Base-by-base conservation (phyloP, 1,140 invertebrate species). In the Drosophila miranda region DNA sequence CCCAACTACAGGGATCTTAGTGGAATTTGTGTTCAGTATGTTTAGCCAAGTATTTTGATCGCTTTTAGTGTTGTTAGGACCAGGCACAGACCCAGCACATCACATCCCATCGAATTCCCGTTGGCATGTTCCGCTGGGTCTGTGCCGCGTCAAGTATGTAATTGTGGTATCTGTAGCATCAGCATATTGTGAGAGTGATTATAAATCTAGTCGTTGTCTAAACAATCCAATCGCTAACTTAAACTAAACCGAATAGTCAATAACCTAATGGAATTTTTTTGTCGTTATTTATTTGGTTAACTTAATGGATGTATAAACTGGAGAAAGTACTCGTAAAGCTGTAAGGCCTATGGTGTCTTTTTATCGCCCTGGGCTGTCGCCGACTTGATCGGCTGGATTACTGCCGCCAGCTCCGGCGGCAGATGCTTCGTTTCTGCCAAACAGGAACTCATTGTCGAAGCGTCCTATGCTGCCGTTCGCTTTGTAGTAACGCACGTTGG, bases 151-250 rank as follows among this genome's bases (percentile, higher is more conserved):
- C 38, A 13, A 55, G 55, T 38, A 16, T 49, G 14, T 49, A 63
- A 38, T 48, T 69, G 55, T 75, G 49, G 44, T 57, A 71, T 46
- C 52, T 55, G 42, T 62, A 64, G 67, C 56, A 78, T 63, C 71
- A 83, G 79, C 79, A 75, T 80, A 86, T 86, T 86, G 81, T 86
- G 82, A 84, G 69, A 86, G 81, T 86, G 81, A 86, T 86, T 86
- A 81, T 75, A 75, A 84, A 87, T 87, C 81, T 86, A 86, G 81
- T 86, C 81, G 74, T 81, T 75, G 69, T 77, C 77, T 67, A 70
- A 61, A 75, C 34, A 67, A 68, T 60, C 21, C 57, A 67, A 76
- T 62, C 54, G 48, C 51, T 56, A 64, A 43, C 34, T 34, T 34
- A 61, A 53, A 42, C n/a, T 49, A 61, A 72, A 62, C 49, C 28